phyloP scores from a whole-genome alignment of 2,888 invertebrate species.

The Marronus borbonicus region DNA sequence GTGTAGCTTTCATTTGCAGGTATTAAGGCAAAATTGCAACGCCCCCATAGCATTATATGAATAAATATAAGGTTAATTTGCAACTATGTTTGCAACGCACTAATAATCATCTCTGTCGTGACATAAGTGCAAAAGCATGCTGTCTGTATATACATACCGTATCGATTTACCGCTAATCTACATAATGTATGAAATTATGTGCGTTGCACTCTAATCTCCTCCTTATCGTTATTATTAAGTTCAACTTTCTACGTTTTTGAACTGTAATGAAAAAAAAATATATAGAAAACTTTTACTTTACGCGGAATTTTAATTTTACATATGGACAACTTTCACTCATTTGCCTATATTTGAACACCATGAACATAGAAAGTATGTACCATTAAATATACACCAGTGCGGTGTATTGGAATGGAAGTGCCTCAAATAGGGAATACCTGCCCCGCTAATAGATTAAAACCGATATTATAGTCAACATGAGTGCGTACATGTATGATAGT shows the following conservation, averaged over 20 bases:
- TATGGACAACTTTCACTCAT: conserved; percentile 23
- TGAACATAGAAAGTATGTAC: background rate
- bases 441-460: too few species aligned
- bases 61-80: too few species aligned
- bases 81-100: too few species aligned
- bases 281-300: conserved; percentile 21
- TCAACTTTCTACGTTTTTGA: conserved; percentile 7
- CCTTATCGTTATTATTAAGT: background rate
- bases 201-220: background rate
- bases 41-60: too few species aligned
- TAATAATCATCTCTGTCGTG: background rate
- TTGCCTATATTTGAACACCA: conserved; percentile 1
- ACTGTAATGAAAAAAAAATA: background rate
- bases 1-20: too few species aligned
- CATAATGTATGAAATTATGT: conserved; percentile 3
- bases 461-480: too few species aligned
- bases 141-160: background rate
- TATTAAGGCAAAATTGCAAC: too few species aligned
- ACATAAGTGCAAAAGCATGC: background rate
- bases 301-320: conserved; percentile 28
- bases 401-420: too few species aligned
- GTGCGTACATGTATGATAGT: too few species aligned
- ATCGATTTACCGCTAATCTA: conserved; percentile 18
- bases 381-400: conserved; percentile 1
- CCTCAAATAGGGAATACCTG: too few species aligned